A percentile compares a stretch with the other conserved stretches of the same genome.
phyloP scores from a whole-genome alignment of 1,140 invertebrate genomes.

The Tetramorium parvispinum region DNA sequence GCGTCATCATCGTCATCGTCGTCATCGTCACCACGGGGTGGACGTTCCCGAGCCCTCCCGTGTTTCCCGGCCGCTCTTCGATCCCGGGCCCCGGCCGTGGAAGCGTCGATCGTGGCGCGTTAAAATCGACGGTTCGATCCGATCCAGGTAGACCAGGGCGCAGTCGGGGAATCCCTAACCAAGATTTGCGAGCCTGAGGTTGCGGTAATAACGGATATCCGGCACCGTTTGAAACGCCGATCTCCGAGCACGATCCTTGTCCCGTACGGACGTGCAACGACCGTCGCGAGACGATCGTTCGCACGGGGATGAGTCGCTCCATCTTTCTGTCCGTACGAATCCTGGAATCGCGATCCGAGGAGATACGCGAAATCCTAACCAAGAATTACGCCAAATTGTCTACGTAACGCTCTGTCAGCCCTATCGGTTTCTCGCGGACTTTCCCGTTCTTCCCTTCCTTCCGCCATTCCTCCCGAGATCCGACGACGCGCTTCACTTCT shows the following conservation, averaged over 20 bases:
- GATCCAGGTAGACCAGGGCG: no score
- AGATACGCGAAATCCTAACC: not conserved
- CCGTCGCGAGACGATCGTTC: not conserved
- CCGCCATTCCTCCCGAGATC: no score
- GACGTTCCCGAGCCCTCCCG: not conserved
- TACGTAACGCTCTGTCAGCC: no score
- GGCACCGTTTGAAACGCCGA: not conserved
- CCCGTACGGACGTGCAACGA: not conserved
- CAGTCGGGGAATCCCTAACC: conserved; percentile 4
- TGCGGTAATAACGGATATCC: not conserved
- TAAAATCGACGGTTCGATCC: not conserved
- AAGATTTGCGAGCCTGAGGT: not conserved
- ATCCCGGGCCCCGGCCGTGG: not conserved
- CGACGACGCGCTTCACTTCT: no score
- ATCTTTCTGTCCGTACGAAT: not conserved
- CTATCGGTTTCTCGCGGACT: not conserved
- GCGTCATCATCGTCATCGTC: not conserved
- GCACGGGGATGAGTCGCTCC: not conserved
- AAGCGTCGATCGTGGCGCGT: not conserved
- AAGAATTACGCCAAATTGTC: not conserved
- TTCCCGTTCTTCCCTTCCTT: no score
- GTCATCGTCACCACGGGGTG: not conserved
- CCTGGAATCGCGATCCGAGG: not conserved
- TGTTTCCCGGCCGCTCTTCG: not conserved
- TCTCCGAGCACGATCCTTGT: no score